These are phyloP conservation scores for Brachypteracias leptosomus DNA, from an alignment of 2,113 vertebrate species.

Conservation along the genomic window DNA sequence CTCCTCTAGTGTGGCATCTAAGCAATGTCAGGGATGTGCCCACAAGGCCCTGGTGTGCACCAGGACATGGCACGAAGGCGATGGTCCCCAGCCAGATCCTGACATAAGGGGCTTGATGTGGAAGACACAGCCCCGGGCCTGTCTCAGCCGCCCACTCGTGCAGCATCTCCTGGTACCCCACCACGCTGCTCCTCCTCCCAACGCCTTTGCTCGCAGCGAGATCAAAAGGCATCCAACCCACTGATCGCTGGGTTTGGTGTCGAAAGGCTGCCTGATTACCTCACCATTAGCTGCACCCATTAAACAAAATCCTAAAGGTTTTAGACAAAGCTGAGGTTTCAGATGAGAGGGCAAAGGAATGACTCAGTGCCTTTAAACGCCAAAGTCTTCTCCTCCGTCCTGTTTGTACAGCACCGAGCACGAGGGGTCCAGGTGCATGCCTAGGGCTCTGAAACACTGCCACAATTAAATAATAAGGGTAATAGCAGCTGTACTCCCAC, in stretches of 20 bases:
- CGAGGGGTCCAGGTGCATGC: slow-evolving; percentile 62
- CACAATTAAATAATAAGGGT: slow-evolving; percentile 64
- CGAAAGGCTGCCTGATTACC: slow-evolving; percentile 55
- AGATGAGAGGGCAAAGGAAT: slow-evolving; percentile 65
- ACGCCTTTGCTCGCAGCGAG: background rate
- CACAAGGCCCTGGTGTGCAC: background rate
- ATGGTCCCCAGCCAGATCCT: background rate
- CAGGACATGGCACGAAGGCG: rapidly evolving
- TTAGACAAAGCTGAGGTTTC: slow-evolving; percentile 68
- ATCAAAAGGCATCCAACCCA: slow-evolving; percentile 60
- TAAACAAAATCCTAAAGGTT: slow-evolving; percentile 64
- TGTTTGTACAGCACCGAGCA: slow-evolving; percentile 68
- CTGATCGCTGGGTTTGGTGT: slow-evolving; percentile 41
- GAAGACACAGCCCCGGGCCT: background rate
- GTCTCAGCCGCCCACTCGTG: background rate
- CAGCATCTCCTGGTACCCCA: background rate
- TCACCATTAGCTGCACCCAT: slow-evolving; percentile 62
- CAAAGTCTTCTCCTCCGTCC: slow-evolving; percentile 64
- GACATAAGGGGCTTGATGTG: background rate
- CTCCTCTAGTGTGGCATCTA: background rate
- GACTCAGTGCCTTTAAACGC: slow-evolving; percentile 66
- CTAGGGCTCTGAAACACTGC: slow-evolving; percentile 65
- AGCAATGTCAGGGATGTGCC: background rate
- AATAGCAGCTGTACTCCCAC: slow-evolving; percentile 70
- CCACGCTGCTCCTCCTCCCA: background rate